Evolutionary conservation across 2,113 vertebrate genomes (phyloP), one percentile per base, ranked within the genome.

Genomic region (Sphyrna mokarran): DNA sequence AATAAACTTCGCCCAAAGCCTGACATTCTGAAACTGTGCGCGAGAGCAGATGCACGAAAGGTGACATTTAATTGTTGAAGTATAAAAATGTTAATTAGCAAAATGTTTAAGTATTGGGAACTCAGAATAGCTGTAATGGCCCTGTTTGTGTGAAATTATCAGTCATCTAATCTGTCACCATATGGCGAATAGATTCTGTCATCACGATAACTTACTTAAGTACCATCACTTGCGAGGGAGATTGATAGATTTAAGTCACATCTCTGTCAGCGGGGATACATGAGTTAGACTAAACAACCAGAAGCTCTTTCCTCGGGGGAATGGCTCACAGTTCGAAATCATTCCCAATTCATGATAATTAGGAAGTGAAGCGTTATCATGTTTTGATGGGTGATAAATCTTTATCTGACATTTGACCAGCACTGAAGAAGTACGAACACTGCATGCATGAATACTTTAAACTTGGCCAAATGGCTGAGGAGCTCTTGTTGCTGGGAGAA

Each of bases 101-200:
- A 72, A 33, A 16, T 54, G 1, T 70, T 72, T 16, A 54, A 72
- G 13, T 72, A 54, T 95, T 72, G 68, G 23, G 43, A 95, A 72
- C 69, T 83, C 54, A 23, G 10, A 94, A 94, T 70, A 68, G n/a
- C 69, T 13, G 22, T 0, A n/a, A 54, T 54, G 40, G 16, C 8
- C 69, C 40, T 48, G 40, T 72, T 76, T 54, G 1, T 54, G 69
- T 72, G 68, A 72, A 95, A 54, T 95, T 54, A 76, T 72, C 23
- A 95, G 94, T 48, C 94, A 95, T 72, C 69, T 76, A 95, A 95
- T 95, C 68, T 95, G 43, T 95, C 94, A 76, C 69, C 26, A 72
- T 95, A 95, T 72, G 43, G 40, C 76, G 94, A 95, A n/a, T 76
- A 76, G 33, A 95, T 72, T 48, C 94, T 40, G 26, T 95, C 43